A percentile compares a stretch with the other conserved stretches of the same genome.
These are phyloP conservation scores for Metellina segmentata DNA, from an alignment of 2,888 invertebrate species.

Conservation along the genomic window DNA sequence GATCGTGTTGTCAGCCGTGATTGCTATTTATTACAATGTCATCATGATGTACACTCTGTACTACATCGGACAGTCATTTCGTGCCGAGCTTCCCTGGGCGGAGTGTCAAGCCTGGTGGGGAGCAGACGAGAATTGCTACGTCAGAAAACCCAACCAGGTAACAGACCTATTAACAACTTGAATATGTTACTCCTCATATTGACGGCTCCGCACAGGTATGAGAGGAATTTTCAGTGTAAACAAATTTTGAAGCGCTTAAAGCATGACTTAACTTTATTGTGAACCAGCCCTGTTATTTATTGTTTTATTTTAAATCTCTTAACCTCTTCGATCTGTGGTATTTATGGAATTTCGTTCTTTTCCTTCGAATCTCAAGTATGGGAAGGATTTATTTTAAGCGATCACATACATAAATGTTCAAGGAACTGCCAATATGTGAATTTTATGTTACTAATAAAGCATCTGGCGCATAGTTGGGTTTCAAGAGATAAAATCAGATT, in stretches of 20 bases:
- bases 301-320: no score
- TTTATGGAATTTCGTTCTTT: no score
- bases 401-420: no score
- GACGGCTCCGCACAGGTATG: neutral
- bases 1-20: slow-evolving; percentile 86
- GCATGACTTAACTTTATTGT: no score
- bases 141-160: slow-evolving; percentile 64
- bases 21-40: slow-evolving; percentile 90
- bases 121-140: slow-evolving; percentile 77
- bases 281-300: no score
- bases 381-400: no score
- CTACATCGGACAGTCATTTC: slow-evolving; percentile 87
- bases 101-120: slow-evolving; percentile 82
- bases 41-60: slow-evolving; percentile 89
- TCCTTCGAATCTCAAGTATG: no score
- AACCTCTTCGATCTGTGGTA: neutral
- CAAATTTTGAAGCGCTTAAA: no score
- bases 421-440: no score
- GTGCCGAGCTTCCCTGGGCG: slow-evolving; percentile 86
- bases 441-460: no score
- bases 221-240: neutral
- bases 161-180: neutral
- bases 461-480: no score
- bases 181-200: neutral
- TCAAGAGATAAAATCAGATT: no score